These are phyloP conservation scores for Flexamia atlantica DNA, from an alignment of 2,888 invertebrate species.

Conservation along the genomic window DNA sequence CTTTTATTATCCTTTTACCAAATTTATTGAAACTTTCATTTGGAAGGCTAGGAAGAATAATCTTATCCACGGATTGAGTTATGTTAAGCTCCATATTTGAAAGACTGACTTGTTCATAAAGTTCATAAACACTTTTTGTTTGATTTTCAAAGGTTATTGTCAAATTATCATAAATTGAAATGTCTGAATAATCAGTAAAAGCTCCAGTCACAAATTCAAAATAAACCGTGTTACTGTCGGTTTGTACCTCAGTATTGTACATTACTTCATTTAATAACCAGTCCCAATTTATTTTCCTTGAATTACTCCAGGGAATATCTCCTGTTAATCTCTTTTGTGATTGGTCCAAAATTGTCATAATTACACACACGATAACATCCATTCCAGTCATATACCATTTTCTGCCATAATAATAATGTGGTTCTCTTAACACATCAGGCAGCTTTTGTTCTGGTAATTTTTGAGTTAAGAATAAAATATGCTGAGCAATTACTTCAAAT, in stretches of 20 bases:
- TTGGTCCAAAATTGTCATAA: not conserved
- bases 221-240: not conserved
- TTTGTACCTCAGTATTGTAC: not conserved
- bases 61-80: not conserved
- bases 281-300: not conserved
- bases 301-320: not conserved
- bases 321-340: not conserved
- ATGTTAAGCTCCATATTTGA: not conserved
- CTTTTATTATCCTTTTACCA: not conserved
- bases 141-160: not conserved
- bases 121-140: not conserved
- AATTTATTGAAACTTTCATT: not conserved
- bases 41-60: not conserved
- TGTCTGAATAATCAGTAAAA: not conserved
- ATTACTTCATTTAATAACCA: not conserved
- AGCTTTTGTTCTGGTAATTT: not conserved
- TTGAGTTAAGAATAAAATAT: not conserved
- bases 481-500: slow-evolving; percentile 3
- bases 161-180: not conserved
- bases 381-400: not conserved
- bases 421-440: too few species aligned
- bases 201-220: not conserved
- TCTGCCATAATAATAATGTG: not conserved
- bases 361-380: not conserved
- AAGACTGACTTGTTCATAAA: not conserved